A percentile compares a stretch with the other conserved stretches of the same genome.
These are phyloP conservation scores for Excalfactoria chinensis DNA, from an alignment of 2,113 vertebrate genomes.

Conservation along the genomic window DNA sequence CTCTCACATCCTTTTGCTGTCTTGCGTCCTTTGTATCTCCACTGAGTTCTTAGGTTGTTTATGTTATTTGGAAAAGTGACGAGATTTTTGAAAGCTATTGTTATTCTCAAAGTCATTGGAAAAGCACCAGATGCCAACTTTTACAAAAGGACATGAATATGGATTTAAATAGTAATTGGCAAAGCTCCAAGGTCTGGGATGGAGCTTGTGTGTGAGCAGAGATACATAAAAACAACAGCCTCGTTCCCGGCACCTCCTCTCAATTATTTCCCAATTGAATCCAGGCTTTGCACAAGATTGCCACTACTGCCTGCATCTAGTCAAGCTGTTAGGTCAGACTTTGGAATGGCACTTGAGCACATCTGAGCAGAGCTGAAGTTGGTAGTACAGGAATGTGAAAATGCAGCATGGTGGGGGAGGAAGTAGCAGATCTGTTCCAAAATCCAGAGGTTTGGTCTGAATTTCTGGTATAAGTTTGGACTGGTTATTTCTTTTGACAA, in stretches of 20 bases:
- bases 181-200: background rate
- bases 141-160: background rate
- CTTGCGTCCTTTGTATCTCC: constrained; percentile 15
- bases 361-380: background rate
- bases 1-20: background rate
- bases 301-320: background rate
- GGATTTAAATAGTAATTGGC: constrained; percentile 15
- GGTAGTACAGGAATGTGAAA: constrained; percentile 17
- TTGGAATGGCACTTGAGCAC: background rate
- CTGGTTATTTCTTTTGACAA: constrained; percentile 33
- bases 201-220: background rate
- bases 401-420: background rate
- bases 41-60: constrained; percentile 43
- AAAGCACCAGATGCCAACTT: constrained; percentile 54
- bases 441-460: constrained; percentile 26
- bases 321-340: background rate
- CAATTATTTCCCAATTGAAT: background rate
- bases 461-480: constrained; percentile 22
- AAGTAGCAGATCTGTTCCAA: constrained; percentile 25
- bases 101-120: constrained; percentile 30
- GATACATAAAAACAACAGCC: background rate
- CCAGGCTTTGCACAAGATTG: background rate
- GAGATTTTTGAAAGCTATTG: constrained; percentile 32
- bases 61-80: constrained; percentile 46
- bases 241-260: background rate